Evolutionary conservation across 1,140 invertebrate genomes (phyloP), one percentile per base, ranked within the genome.

Genomic region (Drosophila pseudoananassae): DNA sequence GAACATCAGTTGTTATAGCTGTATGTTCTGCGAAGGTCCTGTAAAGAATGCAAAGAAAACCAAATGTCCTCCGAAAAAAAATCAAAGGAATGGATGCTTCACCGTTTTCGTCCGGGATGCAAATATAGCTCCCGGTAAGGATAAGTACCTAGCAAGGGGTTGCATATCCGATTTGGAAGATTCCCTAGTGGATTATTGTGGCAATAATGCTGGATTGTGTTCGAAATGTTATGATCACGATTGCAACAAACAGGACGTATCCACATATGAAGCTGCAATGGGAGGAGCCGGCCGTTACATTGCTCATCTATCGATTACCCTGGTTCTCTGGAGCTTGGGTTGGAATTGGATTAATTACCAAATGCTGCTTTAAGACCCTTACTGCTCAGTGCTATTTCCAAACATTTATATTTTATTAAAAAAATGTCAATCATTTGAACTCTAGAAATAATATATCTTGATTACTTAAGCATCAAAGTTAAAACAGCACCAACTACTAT

Each of bases 81-180:
- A 9, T 3, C 10, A n/a, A 25, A 23, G 3, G 0, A 66, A 17
- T 33, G 63, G 59, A 45, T 66, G 63, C 17, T 50, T 15, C 3
- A 64, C 59, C 27, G 38, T 58, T 6, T 20, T 64, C 7, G 33
- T 66, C 4, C 20, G 10, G 8, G 31, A 66, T 23, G 12, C 20
- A 6, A 43, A 50, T n/a, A 3, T 51, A 3, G 1, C 31, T n/a
- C 29, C 45, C 75, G 71, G 33, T 25, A 66, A 87, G 23, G 71
- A 65, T 0, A 78, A 54, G 49, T 54, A 71, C 3, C 52, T 87
- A 0, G 65, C 49, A 20, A 82, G 90, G 1, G 90, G 90, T n/a
- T 91, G 90, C 20, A n/a, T 60, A 2, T 46, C 71, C 2, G 80
- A 90, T 6, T 40, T 91, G 4, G 52, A 65, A 4, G 53, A 60